These are phyloP conservation scores for Hydropsyche betteni DNA, from an alignment of 2,888 invertebrate genomes.

Conservation along the genomic window DNA sequence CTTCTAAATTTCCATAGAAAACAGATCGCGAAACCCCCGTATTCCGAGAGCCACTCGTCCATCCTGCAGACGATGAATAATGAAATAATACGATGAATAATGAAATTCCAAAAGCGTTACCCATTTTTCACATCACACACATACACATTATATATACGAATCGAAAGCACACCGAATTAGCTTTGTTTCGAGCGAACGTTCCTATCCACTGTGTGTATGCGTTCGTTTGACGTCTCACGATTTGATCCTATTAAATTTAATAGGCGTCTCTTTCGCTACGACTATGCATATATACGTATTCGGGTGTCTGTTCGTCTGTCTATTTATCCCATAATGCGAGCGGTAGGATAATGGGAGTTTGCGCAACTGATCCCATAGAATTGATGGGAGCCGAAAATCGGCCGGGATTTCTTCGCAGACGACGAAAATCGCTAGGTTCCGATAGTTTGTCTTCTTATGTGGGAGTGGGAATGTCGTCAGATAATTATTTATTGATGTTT, in stretches of 20 bases:
- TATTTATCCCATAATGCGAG: neutral
- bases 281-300: neutral
- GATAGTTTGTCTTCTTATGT: neutral
- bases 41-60: too few relatives aligned
- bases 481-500: too few relatives aligned
- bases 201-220: neutral
- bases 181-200: too few relatives aligned
- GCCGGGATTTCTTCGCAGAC: neutral
- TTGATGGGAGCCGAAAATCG: neutral
- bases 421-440: neutral
- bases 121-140: too few relatives aligned
- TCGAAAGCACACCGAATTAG: too few relatives aligned
- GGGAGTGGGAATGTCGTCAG: too few relatives aligned
- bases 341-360: constrained; percentile 1
- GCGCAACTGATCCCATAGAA: neutral
- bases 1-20: too few relatives aligned
- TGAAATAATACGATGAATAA: too few relatives aligned
- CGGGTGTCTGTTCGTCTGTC: neutral
- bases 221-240: constrained; percentile 7
- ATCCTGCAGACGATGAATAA: too few relatives aligned
- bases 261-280: constrained; percentile 2
- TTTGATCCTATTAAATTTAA: constrained; percentile 23
- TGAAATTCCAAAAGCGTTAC: too few relatives aligned
- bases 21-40: too few relatives aligned
- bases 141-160: too few relatives aligned